These are phyloP conservation scores for Leptopterna dolabrata DNA, from an alignment of 2,888 invertebrate genomes.

Conservation along the genomic window DNA sequence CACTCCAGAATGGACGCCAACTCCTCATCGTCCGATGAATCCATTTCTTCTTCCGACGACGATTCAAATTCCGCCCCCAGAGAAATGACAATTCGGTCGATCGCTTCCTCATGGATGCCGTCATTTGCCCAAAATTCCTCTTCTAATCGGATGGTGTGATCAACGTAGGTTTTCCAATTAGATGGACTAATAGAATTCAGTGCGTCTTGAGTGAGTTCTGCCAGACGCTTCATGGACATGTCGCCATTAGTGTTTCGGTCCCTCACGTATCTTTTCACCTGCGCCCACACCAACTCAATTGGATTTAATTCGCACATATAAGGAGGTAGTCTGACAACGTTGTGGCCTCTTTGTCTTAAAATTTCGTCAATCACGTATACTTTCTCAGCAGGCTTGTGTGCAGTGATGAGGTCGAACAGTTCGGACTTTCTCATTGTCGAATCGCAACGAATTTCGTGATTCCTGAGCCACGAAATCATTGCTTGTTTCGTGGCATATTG, in stretches of 20 bases:
- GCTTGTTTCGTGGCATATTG: not conserved
- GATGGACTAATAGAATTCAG: not conserved
- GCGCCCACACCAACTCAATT: slow-evolving; percentile 19
- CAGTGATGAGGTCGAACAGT: not conserved
- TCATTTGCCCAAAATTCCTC: not conserved
- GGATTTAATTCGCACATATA: slow-evolving; percentile 19
- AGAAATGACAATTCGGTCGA: not conserved
- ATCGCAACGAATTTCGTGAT: not conserved
- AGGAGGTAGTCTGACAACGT: too few relatives aligned
- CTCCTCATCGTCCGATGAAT: too few relatives aligned
- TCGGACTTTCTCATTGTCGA: not conserved
- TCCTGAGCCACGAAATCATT: not conserved
- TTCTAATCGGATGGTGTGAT: not conserved
- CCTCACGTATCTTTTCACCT: not conserved
- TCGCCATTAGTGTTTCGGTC: not conserved
- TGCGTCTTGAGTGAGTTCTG: not conserved
- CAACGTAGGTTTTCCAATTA: not conserved
- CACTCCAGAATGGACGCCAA: too few relatives aligned
- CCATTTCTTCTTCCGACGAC: too few relatives aligned
- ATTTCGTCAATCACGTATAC: not conserved
- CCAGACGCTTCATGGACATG: not conserved
- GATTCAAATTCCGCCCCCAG: not conserved
- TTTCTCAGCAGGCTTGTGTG: not conserved
- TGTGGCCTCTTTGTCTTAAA: not conserved
- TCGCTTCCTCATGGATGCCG: not conserved